Evolutionary conservation across 2,888 invertebrate genomes (phyloP).

Genomic region (Polydesmus complanatus): DNA sequence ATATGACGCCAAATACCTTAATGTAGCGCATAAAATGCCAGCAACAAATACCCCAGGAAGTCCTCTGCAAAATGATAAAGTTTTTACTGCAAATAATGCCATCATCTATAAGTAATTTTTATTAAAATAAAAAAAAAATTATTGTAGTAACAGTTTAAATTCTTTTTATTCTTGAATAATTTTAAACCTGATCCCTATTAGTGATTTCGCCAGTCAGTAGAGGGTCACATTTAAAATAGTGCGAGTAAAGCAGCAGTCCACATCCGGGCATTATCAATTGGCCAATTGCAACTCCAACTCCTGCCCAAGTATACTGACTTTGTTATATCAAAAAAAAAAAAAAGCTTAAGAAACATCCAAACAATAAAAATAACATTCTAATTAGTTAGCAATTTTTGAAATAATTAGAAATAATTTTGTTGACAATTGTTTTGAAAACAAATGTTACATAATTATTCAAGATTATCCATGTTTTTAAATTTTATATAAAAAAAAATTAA

Average conservation of each 20-base stretch:
- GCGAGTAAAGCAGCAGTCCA: conserved; percentile 5
- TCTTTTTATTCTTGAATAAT: neutral
- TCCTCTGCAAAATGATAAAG: conserved; percentile 3
- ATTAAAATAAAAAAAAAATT: neutral
- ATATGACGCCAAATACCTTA: conserved; percentile 2
- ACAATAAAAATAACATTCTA: too few relatives aligned
- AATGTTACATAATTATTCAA: too few relatives aligned
- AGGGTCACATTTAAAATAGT: conserved; percentile 9
- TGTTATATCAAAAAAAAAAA: too few relatives aligned
- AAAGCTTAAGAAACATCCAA: too few relatives aligned
- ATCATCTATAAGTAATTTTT: neutral
- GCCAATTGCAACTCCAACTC: neutral
- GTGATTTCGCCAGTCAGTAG: neutral
- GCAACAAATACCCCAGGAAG: conserved; percentile 12
- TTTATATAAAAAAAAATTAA: too few relatives aligned
- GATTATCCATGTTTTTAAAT: too few relatives aligned
- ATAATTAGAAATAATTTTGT: too few relatives aligned
- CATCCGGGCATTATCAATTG: neutral
- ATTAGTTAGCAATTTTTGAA: too few relatives aligned
- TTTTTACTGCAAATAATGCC: conserved; percentile 6
- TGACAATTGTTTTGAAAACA: too few relatives aligned
- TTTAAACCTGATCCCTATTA: conserved; percentile 4
- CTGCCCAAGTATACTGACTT: too few relatives aligned
- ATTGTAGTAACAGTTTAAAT: neutral
- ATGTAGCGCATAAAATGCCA: conserved; percentile 9